Evolutionary conservation across 2,888 invertebrate genomes (phyloP).

Genomic region (Zaprionus bogoriensis): DNA sequence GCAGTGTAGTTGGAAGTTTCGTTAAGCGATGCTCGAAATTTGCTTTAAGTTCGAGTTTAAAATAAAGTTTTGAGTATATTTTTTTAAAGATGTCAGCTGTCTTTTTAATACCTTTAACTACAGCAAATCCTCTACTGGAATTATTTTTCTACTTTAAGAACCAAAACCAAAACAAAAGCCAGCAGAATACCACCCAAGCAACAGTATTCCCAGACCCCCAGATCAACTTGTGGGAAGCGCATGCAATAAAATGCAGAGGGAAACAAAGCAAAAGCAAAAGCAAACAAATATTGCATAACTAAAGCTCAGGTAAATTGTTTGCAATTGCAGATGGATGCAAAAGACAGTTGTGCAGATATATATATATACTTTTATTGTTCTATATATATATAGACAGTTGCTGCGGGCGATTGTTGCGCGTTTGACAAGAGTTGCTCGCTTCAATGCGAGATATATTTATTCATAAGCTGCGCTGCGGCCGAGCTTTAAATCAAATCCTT

Average conservation of each 20-base stretch:
- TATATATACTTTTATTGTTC: background rate
- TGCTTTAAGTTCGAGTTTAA: too few species aligned
- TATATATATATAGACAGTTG: background rate
- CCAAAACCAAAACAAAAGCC: background rate
- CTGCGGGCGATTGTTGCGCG: background rate
- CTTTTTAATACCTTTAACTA: too few species aligned
- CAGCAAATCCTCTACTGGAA: too few species aligned
- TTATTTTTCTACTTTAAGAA: too few species aligned
- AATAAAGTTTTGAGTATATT: too few species aligned
- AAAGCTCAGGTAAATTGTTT: conserved; percentile 45
- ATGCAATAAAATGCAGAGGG: conserved; percentile 15
- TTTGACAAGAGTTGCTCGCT: background rate
- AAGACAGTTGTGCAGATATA: background rate
- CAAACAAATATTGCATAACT: conserved; percentile 41
- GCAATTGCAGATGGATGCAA: conserved; percentile 8
- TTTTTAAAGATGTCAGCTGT: too few species aligned
- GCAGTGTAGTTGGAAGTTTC: background rate
- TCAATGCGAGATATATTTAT: background rate
- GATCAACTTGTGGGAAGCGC: conserved; percentile 7
- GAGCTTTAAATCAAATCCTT: background rate
- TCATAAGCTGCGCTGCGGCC: background rate
- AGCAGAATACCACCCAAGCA: background rate
- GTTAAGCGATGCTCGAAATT: too few species aligned
- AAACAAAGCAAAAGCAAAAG: conserved; percentile 10
- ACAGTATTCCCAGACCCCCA: background rate